Conservation (phyloP, 2,797 vertebrate species). For the Dendrocincla fuliginosa region DNA sequence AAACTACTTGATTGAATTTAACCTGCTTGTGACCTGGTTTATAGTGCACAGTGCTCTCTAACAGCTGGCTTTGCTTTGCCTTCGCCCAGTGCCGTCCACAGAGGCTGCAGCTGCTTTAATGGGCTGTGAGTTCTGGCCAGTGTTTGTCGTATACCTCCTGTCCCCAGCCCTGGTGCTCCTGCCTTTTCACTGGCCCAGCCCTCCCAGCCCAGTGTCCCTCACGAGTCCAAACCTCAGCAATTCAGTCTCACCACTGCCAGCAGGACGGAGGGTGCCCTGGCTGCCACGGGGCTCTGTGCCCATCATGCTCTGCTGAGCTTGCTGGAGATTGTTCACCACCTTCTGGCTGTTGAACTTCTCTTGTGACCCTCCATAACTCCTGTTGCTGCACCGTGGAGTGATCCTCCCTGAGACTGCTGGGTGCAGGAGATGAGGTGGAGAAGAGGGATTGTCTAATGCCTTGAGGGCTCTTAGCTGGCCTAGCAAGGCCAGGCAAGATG, state of each 20-base stretch:
- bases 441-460: not conserved
- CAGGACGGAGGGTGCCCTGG: not conserved
- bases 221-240: not conserved
- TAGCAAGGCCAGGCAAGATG: not conserved
- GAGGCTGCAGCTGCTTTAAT: not conserved
- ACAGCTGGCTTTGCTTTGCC: slow-evolving; percentile 30
- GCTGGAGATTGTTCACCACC: not conserved
- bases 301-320: not conserved
- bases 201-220: not conserved
- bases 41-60: slow-evolving; percentile 40
- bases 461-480: not conserved
- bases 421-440: not conserved
- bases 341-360: not conserved
- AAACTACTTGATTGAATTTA: slow-evolving; percentile 74
- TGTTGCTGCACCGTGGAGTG: not conserved
- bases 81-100: not conserved
- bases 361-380: not conserved
- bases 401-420: not conserved
- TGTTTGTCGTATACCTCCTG: not conserved
- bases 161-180: not conserved
- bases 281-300: not conserved
- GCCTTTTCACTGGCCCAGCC: not conserved
- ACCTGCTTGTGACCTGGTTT: slow-evolving; percentile 72
- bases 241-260: not conserved
- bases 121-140: not conserved